Percentiles rank a stretch among this genome's conserved stretches.
phyloP scores from a whole-genome alignment of 2,888 invertebrate species.

The Cancer borealis region DNA sequence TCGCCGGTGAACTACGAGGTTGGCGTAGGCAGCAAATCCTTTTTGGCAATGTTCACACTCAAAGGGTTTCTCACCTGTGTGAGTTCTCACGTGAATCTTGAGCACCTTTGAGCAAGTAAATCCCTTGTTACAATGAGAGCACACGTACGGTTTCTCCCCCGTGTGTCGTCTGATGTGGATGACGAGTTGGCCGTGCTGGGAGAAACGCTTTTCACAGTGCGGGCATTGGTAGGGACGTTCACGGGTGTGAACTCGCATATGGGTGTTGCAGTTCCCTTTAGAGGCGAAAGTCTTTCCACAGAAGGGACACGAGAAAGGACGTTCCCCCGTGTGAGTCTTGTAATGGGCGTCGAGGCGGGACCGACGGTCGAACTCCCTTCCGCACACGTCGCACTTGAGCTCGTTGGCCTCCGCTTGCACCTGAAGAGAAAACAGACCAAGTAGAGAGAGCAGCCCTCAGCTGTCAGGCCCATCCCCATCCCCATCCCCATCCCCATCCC shows the following conservation, averaged over 20 bases:
- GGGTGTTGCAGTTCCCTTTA: conserved; percentile 77
- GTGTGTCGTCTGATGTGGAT: conserved; percentile 77
- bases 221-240: conserved; percentile 77
- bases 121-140: conserved; percentile 75
- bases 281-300: conserved; percentile 77
- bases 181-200: conserved; percentile 77
- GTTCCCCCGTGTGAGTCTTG: conserved; percentile 76
- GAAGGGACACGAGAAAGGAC: conserved; percentile 75
- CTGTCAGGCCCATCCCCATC: background rate
- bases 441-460: background rate
- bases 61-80: conserved; percentile 77
- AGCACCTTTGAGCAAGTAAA: conserved; percentile 77
- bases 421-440: conserved; percentile 39
- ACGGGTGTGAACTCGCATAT: conserved; percentile 76
- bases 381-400: conserved; percentile 70
- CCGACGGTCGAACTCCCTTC: conserved; percentile 72
- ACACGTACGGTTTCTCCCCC: conserved; percentile 76
- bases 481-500: background rate
- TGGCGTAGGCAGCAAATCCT: conserved; percentile 77
- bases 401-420: conserved; percentile 53
- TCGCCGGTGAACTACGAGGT: conserved; percentile 76
- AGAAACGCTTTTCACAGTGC: conserved; percentile 76
- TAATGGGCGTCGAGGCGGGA: conserved; percentile 75
- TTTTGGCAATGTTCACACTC: conserved; percentile 77
- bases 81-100: conserved; percentile 77